Percentiles rank a stretch among this genome's conserved stretches.
These are phyloP conservation scores for Ashinkailepas kermadecensis DNA, from an alignment of 2,888 invertebrate genomes.

Conservation along the genomic window DNA sequence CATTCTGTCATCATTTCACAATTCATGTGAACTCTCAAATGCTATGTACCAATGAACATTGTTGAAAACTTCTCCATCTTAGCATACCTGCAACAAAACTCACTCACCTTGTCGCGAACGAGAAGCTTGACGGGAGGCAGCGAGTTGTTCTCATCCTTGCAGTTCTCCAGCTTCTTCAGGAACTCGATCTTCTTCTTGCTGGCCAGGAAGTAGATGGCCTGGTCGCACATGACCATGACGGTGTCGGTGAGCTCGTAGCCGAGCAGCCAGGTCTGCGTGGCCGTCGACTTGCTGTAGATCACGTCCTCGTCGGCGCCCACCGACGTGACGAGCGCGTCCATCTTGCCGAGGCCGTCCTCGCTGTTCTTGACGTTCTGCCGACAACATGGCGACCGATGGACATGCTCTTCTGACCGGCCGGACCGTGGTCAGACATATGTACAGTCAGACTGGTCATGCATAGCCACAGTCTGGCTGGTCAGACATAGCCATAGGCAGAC, in stretches of 20 bases:
- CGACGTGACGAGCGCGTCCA: constrained; percentile 83
- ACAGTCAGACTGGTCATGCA: no score
- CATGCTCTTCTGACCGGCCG: no score
- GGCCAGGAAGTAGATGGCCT: constrained; percentile 78
- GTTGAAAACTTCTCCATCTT: no score
- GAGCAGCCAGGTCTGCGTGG: constrained; percentile 94
- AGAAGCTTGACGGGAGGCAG: constrained; percentile 78
- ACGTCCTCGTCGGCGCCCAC: constrained; percentile 93
- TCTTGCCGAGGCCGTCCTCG: constrained; percentile 69
- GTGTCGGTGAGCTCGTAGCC: constrained; percentile 96
- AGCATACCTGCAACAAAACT: background rate
- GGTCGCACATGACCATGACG: constrained; percentile 79
- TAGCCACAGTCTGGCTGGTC: no score
- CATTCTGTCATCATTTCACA: no score
- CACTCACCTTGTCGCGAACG: constrained; percentile 76
- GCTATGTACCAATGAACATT: no score
- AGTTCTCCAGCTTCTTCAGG: constrained; percentile 75
- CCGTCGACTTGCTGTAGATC: constrained; percentile 92
- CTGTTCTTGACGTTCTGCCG: constrained; percentile 43
- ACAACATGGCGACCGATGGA: no score
- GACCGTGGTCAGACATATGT: no score
- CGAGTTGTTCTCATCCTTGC: constrained; percentile 61
- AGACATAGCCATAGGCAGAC: no score
- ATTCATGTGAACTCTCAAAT: no score
- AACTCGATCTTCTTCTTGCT: constrained; percentile 98